Base-by-base conservation (phyloP, 2,888 invertebrate species). In the Escarpia spicata region DNA sequence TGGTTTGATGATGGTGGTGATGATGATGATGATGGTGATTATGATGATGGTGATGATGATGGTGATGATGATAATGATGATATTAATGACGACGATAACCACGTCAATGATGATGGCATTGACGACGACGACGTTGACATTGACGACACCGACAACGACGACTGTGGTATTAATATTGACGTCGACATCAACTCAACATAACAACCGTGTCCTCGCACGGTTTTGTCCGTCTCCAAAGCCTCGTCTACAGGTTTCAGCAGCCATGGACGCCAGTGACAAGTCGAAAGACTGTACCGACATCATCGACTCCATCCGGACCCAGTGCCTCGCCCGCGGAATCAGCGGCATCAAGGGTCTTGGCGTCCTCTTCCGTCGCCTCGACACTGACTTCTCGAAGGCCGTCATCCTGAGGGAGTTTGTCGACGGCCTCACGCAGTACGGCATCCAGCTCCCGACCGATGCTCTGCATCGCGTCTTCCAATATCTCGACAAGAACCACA, bases 391-490 rank as follows among this genome's bases (percentile, higher is more conserved):
- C 92, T 94, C 93, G 45, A 96, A 92, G 91, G 95, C 95, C 19
- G 95, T 95, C 37, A 94, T 94, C 92, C 94, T 93, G 93, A 95
- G 95, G 19, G 96, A 96, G 93, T 94, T 96, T 44, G 93, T 92
- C 6, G 92, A 94, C 15, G 96, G 96, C 1, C 92, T 96, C 43
- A 93, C 94, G 90, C 91, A 89, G 19, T 95, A 94, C 92, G 91
- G 93, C 92, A 90, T 93, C 52, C 60, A 92, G 19, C 89, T 93
- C 26, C 91, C 92, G 10, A 94, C 95, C 90, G 94, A 94, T 3
- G 95, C 95, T 9, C 92, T 96, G n/a, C 93, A 93, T 10, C 90
- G 94, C 15, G 93, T 96, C 44, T 96, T 96, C 93, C 92, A 93
- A 4, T 93, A 95, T 0, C 94, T 96, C 92, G 96, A 96, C 93